These are phyloP conservation scores for Plusia festucae DNA, from an alignment of 2,888 invertebrate genomes.

Conservation along the genomic window DNA sequence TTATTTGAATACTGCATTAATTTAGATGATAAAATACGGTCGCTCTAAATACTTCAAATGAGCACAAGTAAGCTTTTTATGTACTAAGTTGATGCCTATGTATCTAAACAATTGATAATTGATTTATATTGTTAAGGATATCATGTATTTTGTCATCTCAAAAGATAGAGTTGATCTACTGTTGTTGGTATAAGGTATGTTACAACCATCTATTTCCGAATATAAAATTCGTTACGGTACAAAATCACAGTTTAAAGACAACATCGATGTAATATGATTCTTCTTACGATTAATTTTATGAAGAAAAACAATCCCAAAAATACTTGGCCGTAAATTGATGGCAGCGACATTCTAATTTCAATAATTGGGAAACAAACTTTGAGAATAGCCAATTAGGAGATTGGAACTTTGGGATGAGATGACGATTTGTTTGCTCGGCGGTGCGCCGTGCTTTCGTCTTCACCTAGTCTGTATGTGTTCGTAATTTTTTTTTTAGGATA, in stretches of 20 bases:
- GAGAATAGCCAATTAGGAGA: slow-evolving; percentile 64
- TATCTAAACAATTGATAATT: no score
- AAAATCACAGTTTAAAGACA: no score
- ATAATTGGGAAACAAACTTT: slow-evolving; percentile 64
- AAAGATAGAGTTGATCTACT: no score
- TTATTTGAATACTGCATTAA: slow-evolving; percentile 2
- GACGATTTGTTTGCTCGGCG: slow-evolving; percentile 80
- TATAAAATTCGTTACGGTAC: no score
- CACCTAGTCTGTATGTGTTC: slow-evolving; percentile 70
- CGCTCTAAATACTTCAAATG: no score
- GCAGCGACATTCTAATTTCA: slow-evolving; percentile 50
- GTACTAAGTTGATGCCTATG: no score
- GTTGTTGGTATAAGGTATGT: no score
- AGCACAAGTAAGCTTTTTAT: no score
- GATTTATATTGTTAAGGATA: no score
- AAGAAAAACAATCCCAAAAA: not conserved
- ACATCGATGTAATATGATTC: no score
- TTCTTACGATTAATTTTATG: not conserved
- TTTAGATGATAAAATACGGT: not conserved
- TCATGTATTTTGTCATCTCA: no score
- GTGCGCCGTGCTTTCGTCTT: slow-evolving; percentile 51
- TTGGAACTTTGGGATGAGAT: slow-evolving; percentile 74
- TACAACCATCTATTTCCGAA: no score
- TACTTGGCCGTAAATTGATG: slow-evolving; percentile 10
- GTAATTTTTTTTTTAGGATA: slow-evolving; percentile 33